Conservation (phyloP, 1,140 invertebrate genomes). For the Micrasema minimum region DNA sequence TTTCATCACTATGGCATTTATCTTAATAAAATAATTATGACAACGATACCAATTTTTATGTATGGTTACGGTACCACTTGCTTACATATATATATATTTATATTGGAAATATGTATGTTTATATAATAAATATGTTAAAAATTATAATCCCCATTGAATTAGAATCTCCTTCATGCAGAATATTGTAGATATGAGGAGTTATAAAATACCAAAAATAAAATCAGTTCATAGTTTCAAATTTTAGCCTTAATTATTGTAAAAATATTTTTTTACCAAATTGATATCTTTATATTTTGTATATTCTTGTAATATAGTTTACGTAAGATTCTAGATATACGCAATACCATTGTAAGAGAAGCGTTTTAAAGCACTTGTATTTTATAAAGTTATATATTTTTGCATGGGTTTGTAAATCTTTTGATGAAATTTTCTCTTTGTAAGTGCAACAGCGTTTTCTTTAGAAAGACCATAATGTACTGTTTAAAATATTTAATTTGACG, state of each 20-base stretch:
- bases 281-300: conserved; percentile 48
- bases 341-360: conserved; percentile 16
- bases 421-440: no score
- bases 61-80: no score
- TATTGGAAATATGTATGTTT: no score
- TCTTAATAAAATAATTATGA: no score
- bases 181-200: conserved; percentile 31
- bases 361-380: conserved; percentile 40
- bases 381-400: conserved; percentile 36
- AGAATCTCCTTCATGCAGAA: not conserved
- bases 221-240: conserved; percentile 36
- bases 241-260: conserved; percentile 39
- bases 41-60: no score
- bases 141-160: no score
- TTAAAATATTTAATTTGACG: no score
- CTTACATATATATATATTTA: no score
- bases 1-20: no score
- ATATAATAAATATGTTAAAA: no score
- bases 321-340: conserved; percentile 37
- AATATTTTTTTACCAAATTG: conserved; percentile 47
- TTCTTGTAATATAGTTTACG: conserved; percentile 36
- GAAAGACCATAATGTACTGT: no score
- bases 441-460: no score
- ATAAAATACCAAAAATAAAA: conserved; percentile 36
- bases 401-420: not conserved